Conservation (phyloP, 2,888 invertebrate species). For the Perizoma flavofasciatum region DNA sequence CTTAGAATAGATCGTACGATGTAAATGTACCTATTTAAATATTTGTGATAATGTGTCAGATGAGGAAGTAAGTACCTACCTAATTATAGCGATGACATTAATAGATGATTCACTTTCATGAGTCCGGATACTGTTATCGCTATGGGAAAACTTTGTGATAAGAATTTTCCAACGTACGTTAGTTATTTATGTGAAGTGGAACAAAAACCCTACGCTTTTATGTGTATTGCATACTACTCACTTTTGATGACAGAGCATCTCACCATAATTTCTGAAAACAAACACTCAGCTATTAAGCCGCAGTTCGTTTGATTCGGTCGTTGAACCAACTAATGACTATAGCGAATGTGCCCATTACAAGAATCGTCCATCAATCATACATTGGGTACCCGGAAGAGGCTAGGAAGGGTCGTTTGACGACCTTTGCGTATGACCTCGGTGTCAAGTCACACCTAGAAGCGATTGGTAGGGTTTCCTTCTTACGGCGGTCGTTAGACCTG, state of each 20-base stretch:
- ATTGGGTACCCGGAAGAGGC: conserved; percentile 60
- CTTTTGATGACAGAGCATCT: conserved; percentile 17
- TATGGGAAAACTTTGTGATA: conserved; percentile 29
- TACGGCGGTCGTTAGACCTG: conserved; percentile 23
- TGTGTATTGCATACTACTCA: conserved; percentile 2
- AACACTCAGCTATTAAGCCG: conserved; percentile 13
- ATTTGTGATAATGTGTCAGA: conserved; percentile 9
- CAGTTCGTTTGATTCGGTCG: conserved; percentile 45
- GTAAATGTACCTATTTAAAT: conserved; percentile 7
- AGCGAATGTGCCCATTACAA: conserved; percentile 40
- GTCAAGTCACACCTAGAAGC: conserved; percentile 44
- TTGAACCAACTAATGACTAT: conserved; percentile 55
- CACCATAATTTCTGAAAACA: conserved; percentile 20
- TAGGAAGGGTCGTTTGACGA: conserved; percentile 64
- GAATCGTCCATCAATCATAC: conserved; percentile 62
- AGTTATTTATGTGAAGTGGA: conserved; percentile 1
- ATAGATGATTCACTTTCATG: conserved; percentile 27
- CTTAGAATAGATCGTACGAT: conserved; percentile 7
- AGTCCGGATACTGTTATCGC: conserved; percentile 35
- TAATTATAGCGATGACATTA: conserved; percentile 24
- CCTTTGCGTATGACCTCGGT: conserved; percentile 68
- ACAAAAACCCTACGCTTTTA: background rate
- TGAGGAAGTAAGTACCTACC: conserved; percentile 11
- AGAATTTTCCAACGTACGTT: conserved; percentile 1
- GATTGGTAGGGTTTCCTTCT: conserved; percentile 34